Conservation (phyloP, 53 echinoderm and acorn worm species). For the Holothuria leucospilota region DNA sequence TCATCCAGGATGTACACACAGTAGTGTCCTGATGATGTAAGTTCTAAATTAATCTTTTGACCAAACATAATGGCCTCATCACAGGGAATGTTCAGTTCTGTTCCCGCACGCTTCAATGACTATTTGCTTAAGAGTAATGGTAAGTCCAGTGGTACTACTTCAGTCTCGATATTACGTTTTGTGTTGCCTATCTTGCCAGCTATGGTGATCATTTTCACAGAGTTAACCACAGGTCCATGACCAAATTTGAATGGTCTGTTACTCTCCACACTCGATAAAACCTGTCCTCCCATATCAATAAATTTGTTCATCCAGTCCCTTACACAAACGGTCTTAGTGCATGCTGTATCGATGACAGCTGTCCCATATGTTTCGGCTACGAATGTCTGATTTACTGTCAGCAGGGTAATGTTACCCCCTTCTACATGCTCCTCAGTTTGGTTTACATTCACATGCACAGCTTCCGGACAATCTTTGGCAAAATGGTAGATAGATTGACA, state of each 20-base stretch:
- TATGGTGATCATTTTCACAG: not conserved
- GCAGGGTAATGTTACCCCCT: not conserved
- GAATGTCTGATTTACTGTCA: not conserved
- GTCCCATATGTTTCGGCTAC: not conserved
- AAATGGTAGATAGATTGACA: too few species aligned
- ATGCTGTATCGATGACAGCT: constrained; percentile 12
- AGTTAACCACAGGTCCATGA: constrained; percentile 10
- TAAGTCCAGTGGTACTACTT: constrained; percentile 11
- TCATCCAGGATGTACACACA: constrained; percentile 7
- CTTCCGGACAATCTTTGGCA: too few species aligned
- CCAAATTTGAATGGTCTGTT: constrained; percentile 33
- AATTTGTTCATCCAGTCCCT: constrained; percentile 6
- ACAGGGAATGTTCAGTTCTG: too few species aligned
- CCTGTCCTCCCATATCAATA: too few species aligned
- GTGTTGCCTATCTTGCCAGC: not conserved
- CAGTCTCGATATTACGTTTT: constrained; percentile 23
- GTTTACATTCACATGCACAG: too few species aligned
- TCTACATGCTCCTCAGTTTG: not conserved
- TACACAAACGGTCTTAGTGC: constrained; percentile 29
- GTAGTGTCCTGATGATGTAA: not conserved
- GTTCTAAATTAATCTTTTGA: too few species aligned
- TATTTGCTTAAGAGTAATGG: constrained; percentile 25
- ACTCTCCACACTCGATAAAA: not conserved
- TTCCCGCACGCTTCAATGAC: not conserved
- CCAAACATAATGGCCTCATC: too few species aligned